phyloP scores from a whole-genome alignment of 2,797 vertebrate species.

The Merluccius polli region DNA sequence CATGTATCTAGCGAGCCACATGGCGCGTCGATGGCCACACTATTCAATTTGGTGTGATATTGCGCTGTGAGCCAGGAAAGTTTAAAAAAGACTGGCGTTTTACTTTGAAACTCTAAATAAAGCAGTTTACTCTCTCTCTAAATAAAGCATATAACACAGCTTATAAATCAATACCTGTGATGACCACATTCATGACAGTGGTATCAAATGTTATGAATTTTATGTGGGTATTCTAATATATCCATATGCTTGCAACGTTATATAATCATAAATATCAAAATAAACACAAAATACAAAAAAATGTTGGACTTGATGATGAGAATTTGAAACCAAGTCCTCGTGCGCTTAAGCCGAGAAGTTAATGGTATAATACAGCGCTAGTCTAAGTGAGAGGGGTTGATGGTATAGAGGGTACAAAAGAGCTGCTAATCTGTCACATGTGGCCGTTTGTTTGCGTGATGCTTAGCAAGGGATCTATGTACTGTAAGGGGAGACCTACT shows the following conservation, averaged over 20 bases:
- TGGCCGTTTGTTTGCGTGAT: conserved; percentile 29
- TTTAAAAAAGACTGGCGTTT: not conserved
- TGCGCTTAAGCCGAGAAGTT: conserved; percentile 20
- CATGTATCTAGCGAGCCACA: conserved; percentile 31
- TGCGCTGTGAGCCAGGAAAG: not conserved
- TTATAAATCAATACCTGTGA: not conserved
- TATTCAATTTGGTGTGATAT: not conserved
- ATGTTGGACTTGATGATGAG: not conserved
- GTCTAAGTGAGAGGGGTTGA: conserved; percentile 24
- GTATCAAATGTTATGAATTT: not conserved
- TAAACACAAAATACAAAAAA: not conserved
- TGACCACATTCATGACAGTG: not conserved
- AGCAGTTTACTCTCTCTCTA: no score
- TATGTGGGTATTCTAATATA: not conserved
- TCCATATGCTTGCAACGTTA: not conserved
- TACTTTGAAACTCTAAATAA: not conserved
- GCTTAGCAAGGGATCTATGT: not conserved
- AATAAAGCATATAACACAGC: no score
- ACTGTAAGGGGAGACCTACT: not conserved
- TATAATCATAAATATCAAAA: not conserved
- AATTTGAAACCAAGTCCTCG: conserved; percentile 21
- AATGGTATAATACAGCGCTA: conserved; percentile 28
- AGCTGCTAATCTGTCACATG: conserved; percentile 30
- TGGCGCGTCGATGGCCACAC: not conserved
- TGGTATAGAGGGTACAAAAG: not conserved